These are phyloP conservation scores for Abrostola tripartita DNA, from an alignment of 2,888 invertebrate genomes.

Conservation along the genomic window DNA sequence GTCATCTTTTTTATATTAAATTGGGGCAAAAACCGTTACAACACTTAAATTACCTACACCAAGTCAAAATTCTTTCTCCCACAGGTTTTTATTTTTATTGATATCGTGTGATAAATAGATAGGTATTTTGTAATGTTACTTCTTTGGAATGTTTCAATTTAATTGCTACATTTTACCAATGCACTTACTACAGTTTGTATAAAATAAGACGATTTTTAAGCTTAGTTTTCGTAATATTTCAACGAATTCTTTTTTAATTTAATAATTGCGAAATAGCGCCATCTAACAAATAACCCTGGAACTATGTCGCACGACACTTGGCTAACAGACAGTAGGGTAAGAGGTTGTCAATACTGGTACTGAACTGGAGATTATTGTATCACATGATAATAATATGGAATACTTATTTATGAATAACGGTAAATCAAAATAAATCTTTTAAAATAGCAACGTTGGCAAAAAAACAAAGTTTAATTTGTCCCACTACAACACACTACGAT, in stretches of 20 bases:
- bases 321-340: constrained; percentile 53
- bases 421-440: not conserved
- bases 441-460: not conserved
- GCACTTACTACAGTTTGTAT: not conserved
- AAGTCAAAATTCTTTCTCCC: constrained; percentile 7
- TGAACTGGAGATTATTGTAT: not conserved
- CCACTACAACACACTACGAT: constrained; percentile 34
- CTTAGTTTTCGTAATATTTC: not conserved
- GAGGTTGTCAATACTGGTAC: constrained; percentile 11
- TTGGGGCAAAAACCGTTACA: constrained; percentile 68
- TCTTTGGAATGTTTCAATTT: not conserved
- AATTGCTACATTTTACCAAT: not conserved
- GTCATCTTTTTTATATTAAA: constrained; percentile 53
- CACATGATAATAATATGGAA: not conserved
- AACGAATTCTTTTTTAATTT: constrained; percentile 8
- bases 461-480: constrained; percentile 32
- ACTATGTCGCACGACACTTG: constrained; percentile 71
- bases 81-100: not conserved
- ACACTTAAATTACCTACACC: constrained; percentile 6
- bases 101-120: too few relatives aligned
- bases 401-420: not conserved
- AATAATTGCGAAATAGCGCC: constrained; percentile 73
- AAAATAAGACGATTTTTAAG: not conserved
- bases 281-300: constrained; percentile 75
- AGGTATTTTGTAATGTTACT: too few relatives aligned